Evolutionary conservation across 2,113 vertebrate species (phyloP).

Genomic region (Axis porcinus): DNA sequence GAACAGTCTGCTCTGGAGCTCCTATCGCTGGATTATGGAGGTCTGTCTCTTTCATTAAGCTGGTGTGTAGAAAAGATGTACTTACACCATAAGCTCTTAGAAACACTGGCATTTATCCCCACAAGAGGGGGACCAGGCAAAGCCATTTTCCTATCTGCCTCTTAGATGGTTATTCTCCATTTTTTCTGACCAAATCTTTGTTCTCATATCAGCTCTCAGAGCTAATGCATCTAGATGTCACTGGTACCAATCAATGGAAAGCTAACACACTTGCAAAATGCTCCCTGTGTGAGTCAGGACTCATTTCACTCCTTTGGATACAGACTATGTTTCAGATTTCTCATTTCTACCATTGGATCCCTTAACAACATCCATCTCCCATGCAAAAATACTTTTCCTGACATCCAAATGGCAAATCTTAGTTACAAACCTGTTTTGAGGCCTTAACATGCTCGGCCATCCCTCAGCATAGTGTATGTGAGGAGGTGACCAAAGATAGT

Average conservation of each 20-base stretch:
- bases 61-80: background rate
- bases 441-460: background rate
- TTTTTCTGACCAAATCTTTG: background rate
- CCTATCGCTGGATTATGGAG: background rate
- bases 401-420: background rate
- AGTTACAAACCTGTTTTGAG: background rate
- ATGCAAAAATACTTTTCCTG: background rate
- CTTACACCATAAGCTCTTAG: background rate
- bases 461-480: background rate
- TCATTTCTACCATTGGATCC: background rate
- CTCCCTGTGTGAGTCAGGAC: background rate
- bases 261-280: background rate
- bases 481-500: background rate
- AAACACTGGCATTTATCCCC: background rate
- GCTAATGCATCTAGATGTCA: background rate
- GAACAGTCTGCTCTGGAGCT: slow-evolving; percentile 56
- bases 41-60: slow-evolving; percentile 14
- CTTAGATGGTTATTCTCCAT: background rate
- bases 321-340: background rate
- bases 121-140: background rate
- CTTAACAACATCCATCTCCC: background rate
- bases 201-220: background rate
- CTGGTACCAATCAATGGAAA: background rate
- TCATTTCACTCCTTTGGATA: background rate
- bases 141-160: background rate